Evolutionary conservation across 2,113 vertebrate genomes (phyloP).

Genomic region (Brachyhypopomus occidentalis): DNA sequence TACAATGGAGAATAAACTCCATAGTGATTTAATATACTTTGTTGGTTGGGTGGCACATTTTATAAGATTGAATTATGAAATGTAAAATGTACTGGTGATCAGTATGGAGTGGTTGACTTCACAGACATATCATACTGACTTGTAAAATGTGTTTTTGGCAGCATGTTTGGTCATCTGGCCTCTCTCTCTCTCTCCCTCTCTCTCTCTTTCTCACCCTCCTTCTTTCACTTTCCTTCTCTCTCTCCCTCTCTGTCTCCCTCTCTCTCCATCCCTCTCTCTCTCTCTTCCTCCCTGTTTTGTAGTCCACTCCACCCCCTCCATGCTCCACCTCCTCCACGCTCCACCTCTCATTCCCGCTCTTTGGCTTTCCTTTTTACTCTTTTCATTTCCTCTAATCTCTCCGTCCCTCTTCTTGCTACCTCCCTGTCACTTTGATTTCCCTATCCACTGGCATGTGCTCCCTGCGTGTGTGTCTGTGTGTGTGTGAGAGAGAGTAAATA

Average conservation of each 20-base stretch:
- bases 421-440: slow-evolving; percentile 80
- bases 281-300: slow-evolving; percentile 62
- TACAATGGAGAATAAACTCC: not conserved
- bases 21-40: not conserved
- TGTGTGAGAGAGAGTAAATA: slow-evolving; percentile 47
- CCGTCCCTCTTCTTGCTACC: slow-evolving; percentile 70
- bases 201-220: slow-evolving; percentile 56
- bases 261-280: slow-evolving; percentile 73
- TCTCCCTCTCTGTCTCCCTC: slow-evolving; percentile 70
- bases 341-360: slow-evolving; percentile 67
- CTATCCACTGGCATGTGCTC: slow-evolving; percentile 74
- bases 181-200: slow-evolving; percentile 57
- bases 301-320: slow-evolving; percentile 66
- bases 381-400: slow-evolving; percentile 74
- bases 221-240: slow-evolving; percentile 59
- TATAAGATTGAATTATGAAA: not conserved
- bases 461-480: slow-evolving; percentile 52
- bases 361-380: slow-evolving; percentile 68
- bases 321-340: slow-evolving; percentile 58
- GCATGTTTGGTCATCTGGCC: slow-evolving; percentile 38
- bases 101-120: slow-evolving; percentile 6
- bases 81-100: not conserved
- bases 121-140: slow-evolving; percentile 25
- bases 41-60: not conserved
- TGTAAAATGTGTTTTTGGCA: slow-evolving; percentile 48